Conservation (phyloP, 2,797 vertebrate species). For the Scolopax bukidnonensis region DNA sequence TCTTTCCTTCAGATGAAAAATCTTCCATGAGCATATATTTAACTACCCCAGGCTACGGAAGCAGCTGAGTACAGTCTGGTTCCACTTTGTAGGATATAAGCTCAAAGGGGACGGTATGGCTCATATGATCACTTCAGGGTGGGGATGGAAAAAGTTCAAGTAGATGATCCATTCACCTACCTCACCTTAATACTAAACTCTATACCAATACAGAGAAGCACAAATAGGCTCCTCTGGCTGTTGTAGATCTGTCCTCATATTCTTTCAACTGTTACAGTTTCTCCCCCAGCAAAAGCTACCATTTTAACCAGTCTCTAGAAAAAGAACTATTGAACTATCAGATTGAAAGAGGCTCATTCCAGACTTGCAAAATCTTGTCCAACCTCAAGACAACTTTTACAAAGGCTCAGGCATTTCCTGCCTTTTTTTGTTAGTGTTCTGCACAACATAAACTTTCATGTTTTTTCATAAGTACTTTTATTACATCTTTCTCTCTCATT, state of each 20-base stretch:
- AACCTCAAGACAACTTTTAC: background rate
- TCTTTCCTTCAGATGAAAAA: background rate
- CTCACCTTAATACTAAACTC: background rate
- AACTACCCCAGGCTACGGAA: background rate
- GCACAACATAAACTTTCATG: slow-evolving; percentile 21
- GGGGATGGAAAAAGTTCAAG: background rate
- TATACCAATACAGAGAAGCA: background rate
- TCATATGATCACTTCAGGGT: background rate
- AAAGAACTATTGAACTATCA: background rate
- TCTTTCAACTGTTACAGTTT: background rate
- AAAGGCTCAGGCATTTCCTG: background rate
- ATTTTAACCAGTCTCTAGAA: background rate
- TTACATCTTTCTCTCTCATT: slow-evolving; percentile 59
- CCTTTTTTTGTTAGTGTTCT: background rate
- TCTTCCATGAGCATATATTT: background rate
- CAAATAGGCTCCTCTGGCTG: background rate
- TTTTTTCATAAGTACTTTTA: slow-evolving; percentile 54
- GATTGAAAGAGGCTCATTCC: background rate
- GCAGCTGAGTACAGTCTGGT: background rate
- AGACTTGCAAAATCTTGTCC: background rate
- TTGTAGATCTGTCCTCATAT: background rate
- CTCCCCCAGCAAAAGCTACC: background rate
- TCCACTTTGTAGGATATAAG: background rate
- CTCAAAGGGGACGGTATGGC: background rate
- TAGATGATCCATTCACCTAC: background rate